phyloP scores from a whole-genome alignment of 2,888 invertebrate species.

The Tinea trinotella region DNA sequence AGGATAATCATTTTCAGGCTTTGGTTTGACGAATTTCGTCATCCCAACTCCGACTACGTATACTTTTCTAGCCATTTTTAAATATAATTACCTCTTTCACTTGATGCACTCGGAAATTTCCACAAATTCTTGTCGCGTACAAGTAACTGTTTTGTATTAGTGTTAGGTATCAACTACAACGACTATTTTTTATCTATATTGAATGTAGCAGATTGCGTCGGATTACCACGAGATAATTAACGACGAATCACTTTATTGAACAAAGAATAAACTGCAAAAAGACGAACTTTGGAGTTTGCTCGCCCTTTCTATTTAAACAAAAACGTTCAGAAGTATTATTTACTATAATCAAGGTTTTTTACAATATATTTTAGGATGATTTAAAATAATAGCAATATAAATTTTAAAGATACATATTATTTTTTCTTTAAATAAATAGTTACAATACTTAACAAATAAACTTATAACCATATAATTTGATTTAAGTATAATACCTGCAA shows the following conservation, averaged over 20 bases:
- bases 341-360: too few relatives aligned
- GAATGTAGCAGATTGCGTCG: background rate
- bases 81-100: slow-evolving; percentile 49
- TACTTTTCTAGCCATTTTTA: slow-evolving; percentile 74
- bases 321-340: too few relatives aligned
- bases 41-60: slow-evolving; percentile 97
- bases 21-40: slow-evolving; percentile 99
- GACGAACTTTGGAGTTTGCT: slow-evolving; percentile 21
- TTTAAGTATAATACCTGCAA: too few relatives aligned
- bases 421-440: too few relatives aligned
- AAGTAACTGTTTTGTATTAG: slow-evolving; percentile 19
- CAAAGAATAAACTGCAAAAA: background rate
- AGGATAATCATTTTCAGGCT: slow-evolving; percentile 91
- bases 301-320: slow-evolving; percentile 6
- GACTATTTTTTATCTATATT: slow-evolving; percentile 2
- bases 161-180: slow-evolving; percentile 11
- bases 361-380: too few relatives aligned
- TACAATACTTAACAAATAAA: too few relatives aligned
- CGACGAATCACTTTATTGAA: slow-evolving; percentile 6
- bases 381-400: too few relatives aligned
- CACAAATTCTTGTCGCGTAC: slow-evolving; percentile 28
- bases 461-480: too few relatives aligned
- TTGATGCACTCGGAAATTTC: slow-evolving; percentile 23
- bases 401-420: too few relatives aligned
- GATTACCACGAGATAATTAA: slow-evolving; percentile 11